Evolutionary conservation across 2,888 invertebrate species (phyloP), one percentile per base, ranked within the genome.

Genomic region (Heliconius ethilla): DNA sequence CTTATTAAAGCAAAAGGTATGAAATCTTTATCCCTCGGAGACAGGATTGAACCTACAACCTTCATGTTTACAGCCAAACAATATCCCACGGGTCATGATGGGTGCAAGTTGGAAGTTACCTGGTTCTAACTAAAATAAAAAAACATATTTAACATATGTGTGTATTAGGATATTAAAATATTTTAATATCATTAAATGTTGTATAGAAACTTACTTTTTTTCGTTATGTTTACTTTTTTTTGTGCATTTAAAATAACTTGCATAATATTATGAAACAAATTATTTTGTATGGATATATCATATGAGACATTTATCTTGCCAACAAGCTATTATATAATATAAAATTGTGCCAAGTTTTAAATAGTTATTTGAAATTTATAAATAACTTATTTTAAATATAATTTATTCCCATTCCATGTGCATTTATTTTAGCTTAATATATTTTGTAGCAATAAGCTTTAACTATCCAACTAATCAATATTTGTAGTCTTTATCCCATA

Each of bases 271-370:
- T 22, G 5, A 27, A 62, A 10, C 62, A 10, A 11, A 62, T n/a
- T n/a, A 63, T 63, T 63, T 13, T 25, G 25, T 25, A 63, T 13
- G 11, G 1, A 67, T 67, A 11, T 69, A 40, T 69, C n/a, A 40
- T 10, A 40, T 25, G 2, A 40, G 13, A 69, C 40, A 40, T 40
- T 33, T 29, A 18, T 55, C 29, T 59, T 59, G 72, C 55, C 55
- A 72, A 72, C 40, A 1, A 72, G 29, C 7, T 72, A 13, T 55
- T 72, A 29, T 33, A 55, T 51, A 70, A 72, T 55, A 15, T 33
- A 7, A 29, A 2, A 3, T 33, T 72, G 55, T 55, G 70, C 55
- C 55, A 72, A 72, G 70, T 55, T 72, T 72, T 11, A 55, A 55
- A 33, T 72, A n/a, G 25, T 70, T n/a, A 27, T 70, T 51, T 29